Evolutionary conservation across 2,797 vertebrate species (phyloP), one percentile per base, ranked within the genome.

Genomic region (Falco biarmicus): DNA sequence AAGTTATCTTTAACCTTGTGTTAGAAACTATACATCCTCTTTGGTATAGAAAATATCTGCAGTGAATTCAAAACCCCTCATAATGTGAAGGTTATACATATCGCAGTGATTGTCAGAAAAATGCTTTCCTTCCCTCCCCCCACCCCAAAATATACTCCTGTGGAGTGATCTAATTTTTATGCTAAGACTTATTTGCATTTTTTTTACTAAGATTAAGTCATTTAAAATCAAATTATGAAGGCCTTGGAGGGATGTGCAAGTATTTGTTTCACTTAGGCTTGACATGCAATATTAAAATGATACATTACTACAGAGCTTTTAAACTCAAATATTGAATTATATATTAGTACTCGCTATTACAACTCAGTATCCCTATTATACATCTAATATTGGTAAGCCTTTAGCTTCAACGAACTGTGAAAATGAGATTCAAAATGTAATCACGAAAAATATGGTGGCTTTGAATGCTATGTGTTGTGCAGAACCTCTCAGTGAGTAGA

Each of bases 1-100:
- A 91, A 95, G 71, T 85, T 95, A 76, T 94, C 80, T 66, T 91
- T 25, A 59, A 77, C 48, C 18, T 50, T 76, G 15, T 74, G 29
- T 37, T 84, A 87, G 63, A 84, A 95, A 87, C 31, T 80, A 22
- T 54, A 90, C 34, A 70, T 90, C 32, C 29, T 87, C 20, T 51
- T 43, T 48, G 28, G 75, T 74, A 57, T 2, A 93, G 57, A 88
- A 95, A 91, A 70, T 94, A 82, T 25, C 43, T 86, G 66, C 76
- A 59, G 16, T n/a, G 17, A 74, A 51, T 93, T 94, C 59, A 69
- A 79, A 89, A 51, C 45, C 21, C 39, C 48, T 70, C 56, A 50
- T 24, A 94, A 96, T 9, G 18, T 53, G 56, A 79, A 66, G 15
- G 15, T 53, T 68, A n/a, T 34, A 51, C 6, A 15, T 59, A 66